phyloP scores from a whole-genome alignment of 1,140 invertebrate species.

The Bombus huntii region DNA sequence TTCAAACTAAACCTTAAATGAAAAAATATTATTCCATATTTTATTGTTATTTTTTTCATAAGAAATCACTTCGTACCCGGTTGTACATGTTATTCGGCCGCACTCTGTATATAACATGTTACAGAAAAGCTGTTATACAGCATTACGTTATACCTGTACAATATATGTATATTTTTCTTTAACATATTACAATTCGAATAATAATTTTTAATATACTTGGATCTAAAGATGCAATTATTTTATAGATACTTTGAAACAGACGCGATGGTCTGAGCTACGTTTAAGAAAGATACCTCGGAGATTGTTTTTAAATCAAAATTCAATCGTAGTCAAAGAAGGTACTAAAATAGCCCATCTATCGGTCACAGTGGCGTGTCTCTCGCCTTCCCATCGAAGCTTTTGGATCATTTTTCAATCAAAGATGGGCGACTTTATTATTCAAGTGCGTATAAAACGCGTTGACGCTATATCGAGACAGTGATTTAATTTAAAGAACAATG shows the following conservation, averaged over 20 bases:
- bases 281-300: conserved; percentile 62
- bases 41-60: too few relatives aligned
- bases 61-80: too few relatives aligned
- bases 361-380: conserved; percentile 60
- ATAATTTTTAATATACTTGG: too few relatives aligned
- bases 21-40: too few relatives aligned
- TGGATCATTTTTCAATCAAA: conserved; percentile 67
- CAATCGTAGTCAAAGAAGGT: conserved; percentile 36
- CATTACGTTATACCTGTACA: too few relatives aligned
- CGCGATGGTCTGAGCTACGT: conserved; percentile 57
- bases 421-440: conserved; percentile 66
- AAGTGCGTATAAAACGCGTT: conserved; percentile 29
- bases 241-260: conserved; percentile 54
- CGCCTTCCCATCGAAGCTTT: conserved; percentile 34
- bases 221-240: not conserved
- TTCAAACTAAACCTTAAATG: too few relatives aligned
- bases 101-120: too few relatives aligned
- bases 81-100: too few relatives aligned
- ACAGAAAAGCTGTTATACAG: too few relatives aligned
- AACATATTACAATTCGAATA: too few relatives aligned
- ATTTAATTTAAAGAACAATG: not conserved
- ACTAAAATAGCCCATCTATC: conserved; percentile 35
- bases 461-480: not conserved
- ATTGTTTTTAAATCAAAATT: conserved; percentile 62
- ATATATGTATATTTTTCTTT: too few relatives aligned